Evolutionary conservation across 1,140 invertebrate species (phyloP).

Genomic region (Procambarus virginalis): DNA sequence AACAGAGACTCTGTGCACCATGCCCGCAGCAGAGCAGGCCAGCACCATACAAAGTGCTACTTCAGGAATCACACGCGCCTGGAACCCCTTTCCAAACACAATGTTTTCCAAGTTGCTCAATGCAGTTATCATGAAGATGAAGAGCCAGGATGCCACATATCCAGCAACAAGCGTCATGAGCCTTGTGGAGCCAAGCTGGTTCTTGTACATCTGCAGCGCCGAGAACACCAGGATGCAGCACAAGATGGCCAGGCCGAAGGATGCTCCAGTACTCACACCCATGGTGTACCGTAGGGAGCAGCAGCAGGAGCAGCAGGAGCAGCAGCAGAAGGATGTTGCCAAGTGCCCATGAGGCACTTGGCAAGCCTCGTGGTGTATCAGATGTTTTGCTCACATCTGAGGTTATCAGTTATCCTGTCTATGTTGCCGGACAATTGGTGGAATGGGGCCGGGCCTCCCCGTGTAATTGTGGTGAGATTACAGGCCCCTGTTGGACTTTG

Average conservation of each 20-base stretch:
- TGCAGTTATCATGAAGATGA: slow-evolving; percentile 69
- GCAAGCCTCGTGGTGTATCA: no score
- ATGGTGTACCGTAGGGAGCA: no score
- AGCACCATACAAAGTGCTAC: slow-evolving; percentile 61
- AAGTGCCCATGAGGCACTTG: no score
- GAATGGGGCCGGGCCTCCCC: no score
- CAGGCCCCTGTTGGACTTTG: no score
- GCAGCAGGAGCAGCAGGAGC: no score
- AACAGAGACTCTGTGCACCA: slow-evolving; percentile 68
- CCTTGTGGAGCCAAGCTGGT: slow-evolving; percentile 56
- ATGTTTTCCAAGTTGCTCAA: slow-evolving; percentile 67
- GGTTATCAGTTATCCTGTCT: no score
- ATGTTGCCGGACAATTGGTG: no score
- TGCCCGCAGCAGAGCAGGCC: slow-evolving; percentile 61
- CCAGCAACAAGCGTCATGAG: slow-evolving; percentile 69
- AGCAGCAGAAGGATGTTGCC: no score
- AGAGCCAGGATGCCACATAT: slow-evolving; percentile 69
- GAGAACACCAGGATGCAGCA: slow-evolving; percentile 69
- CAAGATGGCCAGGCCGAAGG: slow-evolving; percentile 63
- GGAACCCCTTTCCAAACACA: slow-evolving; percentile 69
- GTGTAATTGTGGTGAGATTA: no score
- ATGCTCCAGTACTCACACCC: slow-evolving; percentile 55
- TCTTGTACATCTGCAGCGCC: slow-evolving; percentile 68
- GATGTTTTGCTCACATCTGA: no score
- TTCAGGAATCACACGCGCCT: slow-evolving; percentile 65